These are phyloP conservation scores for Creontiades dilutus DNA, from an alignment of 2,888 invertebrate genomes.

Conservation along the genomic window DNA sequence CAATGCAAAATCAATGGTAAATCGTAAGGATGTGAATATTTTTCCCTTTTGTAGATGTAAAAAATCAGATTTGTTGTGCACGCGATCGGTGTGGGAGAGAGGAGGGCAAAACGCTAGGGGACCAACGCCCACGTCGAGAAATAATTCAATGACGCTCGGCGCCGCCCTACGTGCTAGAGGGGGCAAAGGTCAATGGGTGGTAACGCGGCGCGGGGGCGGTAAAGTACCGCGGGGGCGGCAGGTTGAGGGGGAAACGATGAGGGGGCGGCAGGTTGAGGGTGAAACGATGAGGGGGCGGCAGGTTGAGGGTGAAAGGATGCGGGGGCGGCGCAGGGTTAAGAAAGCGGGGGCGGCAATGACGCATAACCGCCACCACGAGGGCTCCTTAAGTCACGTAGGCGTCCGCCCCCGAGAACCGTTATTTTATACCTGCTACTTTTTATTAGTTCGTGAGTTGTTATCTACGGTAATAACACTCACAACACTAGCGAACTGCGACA, in stretches of 20 bases:
- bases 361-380: slow-evolving; percentile 6
- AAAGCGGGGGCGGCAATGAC: slow-evolving; percentile 31
- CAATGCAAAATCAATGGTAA: too few relatives aligned
- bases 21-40: too few relatives aligned
- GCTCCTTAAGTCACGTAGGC: slow-evolving; percentile 12
- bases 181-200: background rate
- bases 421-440: background rate
- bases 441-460: too few relatives aligned
- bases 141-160: background rate
- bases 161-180: background rate
- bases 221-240: background rate
- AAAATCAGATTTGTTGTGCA: background rate
- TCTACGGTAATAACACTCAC: too few relatives aligned
- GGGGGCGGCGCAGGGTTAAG: background rate
- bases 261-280: background rate
- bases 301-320: too few relatives aligned
- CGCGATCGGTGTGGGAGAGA: background rate
- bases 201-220: background rate
- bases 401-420: background rate
- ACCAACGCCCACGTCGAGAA: slow-evolving; percentile 7
- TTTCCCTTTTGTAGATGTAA: too few relatives aligned
- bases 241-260: background rate
- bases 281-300: background rate
- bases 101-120: background rate
- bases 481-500: too few relatives aligned